Evolutionary conservation across 2,888 invertebrate genomes (phyloP), one percentile per base, ranked within the genome.

Genomic region (Phania funesta): DNA sequence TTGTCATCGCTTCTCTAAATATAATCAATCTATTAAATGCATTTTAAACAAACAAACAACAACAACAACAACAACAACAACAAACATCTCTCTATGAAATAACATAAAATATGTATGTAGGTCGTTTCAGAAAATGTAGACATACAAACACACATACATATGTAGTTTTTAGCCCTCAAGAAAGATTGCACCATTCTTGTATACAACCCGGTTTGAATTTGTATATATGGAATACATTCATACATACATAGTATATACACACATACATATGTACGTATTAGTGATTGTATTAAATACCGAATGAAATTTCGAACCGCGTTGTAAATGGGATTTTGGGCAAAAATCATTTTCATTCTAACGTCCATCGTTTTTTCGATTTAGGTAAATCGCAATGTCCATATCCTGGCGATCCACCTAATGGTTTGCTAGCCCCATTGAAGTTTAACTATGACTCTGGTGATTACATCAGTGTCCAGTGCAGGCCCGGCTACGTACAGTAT

Each of bases 401-500:
- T 88, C 93, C 94, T 8, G 95, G 95, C 11, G 94, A 95, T 88
- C 95, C 95, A 26, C 93, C 93, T 78, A 94, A 95, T 87, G 95
- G 95, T 5, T 92, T 93, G 73, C 93, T 94, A 86, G 93, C 93
- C 2, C 95, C 95, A 22, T 92, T 94, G 67, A 95, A 95, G 88
- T 95, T 94, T 90, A 93, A 94, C 89, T 95, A 95, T 90, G 94
- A 94, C 88, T 94, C 95, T 13, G 95, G 95, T 35, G 95, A 95
- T 87, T 93, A 93, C 85, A 92, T 95, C 84, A 94, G 94, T 87
- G 93, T 95, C 60, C 93, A 93, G 74, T 95, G 95, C 87, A 93
- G 93, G 73, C 93, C 94, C 7, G 95, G 95, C 44, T 95, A 93
- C 88, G 93, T 93, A 80, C 90, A 91, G 86, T 90, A 88, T 80